phyloP scores from a whole-genome alignment of 2,797 vertebrate species.

The Eremophila alpestris region DNA sequence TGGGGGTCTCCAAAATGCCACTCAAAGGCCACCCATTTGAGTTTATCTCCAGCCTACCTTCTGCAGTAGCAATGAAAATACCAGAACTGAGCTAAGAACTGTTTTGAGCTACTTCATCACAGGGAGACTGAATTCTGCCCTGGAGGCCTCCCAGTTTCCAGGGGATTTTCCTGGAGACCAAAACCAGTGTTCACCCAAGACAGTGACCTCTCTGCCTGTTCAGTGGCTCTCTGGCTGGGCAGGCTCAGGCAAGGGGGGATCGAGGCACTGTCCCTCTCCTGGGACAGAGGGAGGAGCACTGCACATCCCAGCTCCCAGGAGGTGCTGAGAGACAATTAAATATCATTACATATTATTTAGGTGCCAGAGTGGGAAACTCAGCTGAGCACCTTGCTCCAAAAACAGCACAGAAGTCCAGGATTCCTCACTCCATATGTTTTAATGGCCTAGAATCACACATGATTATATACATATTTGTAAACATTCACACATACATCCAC shows the following conservation, averaged over 20 bases:
- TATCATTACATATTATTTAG: background rate
- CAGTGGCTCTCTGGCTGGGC: background rate
- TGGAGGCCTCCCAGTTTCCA: background rate
- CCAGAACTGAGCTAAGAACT: background rate
- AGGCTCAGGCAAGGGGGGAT: background rate
- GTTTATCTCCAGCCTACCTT: background rate
- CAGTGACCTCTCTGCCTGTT: background rate
- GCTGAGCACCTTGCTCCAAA: background rate
- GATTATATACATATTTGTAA: background rate
- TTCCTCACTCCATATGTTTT: background rate
- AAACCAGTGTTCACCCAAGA: background rate
- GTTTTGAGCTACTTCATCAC: background rate
- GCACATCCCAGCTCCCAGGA: background rate
- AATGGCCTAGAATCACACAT: background rate
- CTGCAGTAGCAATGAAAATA: background rate
- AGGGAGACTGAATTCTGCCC: background rate
- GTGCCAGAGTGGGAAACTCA: background rate
- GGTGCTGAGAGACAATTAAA: background rate
- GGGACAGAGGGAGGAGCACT: accelerated
- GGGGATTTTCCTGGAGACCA: background rate
- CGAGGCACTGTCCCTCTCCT: accelerated
- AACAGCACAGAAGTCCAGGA: background rate
- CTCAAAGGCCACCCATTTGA: background rate
- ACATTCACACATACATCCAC: background rate
- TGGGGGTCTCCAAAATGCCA: background rate